phyloP scores from a whole-genome alignment of 1,140 invertebrate genomes.

The Diabrotica virgifera region DNA sequence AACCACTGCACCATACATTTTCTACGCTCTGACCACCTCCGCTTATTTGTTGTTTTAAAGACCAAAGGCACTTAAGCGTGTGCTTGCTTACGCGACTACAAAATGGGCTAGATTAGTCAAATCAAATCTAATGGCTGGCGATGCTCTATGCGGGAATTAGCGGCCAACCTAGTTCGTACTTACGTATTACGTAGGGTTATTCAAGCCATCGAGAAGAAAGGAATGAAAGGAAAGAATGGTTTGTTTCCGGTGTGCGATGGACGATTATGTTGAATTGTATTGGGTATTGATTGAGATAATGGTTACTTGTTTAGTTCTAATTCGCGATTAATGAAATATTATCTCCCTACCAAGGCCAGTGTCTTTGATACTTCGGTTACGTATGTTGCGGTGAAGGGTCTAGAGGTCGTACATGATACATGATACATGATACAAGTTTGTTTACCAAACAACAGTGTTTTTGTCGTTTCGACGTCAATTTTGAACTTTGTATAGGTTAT shows the following conservation, averaged over 20 bases:
- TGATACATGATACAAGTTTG: too few species aligned
- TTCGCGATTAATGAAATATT: too few species aligned
- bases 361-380: too few species aligned
- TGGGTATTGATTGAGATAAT: too few species aligned
- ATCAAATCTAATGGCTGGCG: constrained; percentile 32
- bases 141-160: constrained; percentile 21
- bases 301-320: too few species aligned
- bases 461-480: too few species aligned
- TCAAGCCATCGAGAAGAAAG: background rate
- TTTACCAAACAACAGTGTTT: too few species aligned
- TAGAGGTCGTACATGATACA: too few species aligned
- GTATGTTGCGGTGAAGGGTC: too few species aligned
- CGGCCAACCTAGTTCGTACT: constrained; percentile 30
- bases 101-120: constrained; percentile 24
- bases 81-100: constrained; percentile 3
- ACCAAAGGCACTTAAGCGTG: constrained; percentile 1
- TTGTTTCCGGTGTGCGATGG: background rate
- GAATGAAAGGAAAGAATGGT: background rate
- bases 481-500: too few species aligned
- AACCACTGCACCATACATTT: background rate
- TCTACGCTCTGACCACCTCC: background rate
- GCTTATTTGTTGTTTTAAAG: background rate
- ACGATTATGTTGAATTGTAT: too few species aligned
- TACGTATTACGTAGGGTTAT: constrained; percentile 14
- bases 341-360: too few species aligned